These are phyloP conservation scores for Rissa tridactyla DNA, from an alignment of 2,113 vertebrate genomes.

Conservation along the genomic window DNA sequence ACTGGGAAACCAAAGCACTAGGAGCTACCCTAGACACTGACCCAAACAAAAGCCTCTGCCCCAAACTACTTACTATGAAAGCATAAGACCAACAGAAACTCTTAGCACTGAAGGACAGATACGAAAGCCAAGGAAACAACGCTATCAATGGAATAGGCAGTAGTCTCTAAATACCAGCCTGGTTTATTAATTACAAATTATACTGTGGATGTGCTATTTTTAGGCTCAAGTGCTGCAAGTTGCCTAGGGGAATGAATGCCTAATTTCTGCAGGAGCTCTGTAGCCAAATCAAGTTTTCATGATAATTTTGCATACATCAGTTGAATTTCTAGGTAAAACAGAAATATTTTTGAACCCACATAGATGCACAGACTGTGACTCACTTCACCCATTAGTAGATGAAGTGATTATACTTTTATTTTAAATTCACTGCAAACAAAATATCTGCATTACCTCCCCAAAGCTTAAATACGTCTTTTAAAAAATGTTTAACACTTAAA, in stretches of 20 bases:
- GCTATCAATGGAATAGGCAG: neutral
- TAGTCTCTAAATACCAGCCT: neutral
- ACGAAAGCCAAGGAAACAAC: neutral
- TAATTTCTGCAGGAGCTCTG: conserved; percentile 3
- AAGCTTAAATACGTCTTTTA: neutral
- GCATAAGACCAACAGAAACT: neutral
- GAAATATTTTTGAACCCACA: neutral
- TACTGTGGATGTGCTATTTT: conserved; percentile 1
- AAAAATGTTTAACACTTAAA: neutral
- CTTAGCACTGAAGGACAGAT: neutral
- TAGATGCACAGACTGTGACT: neutral
- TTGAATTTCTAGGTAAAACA: conserved; percentile 10
- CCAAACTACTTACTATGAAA: neutral
- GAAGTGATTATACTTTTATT: neutral
- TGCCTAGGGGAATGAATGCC: neutral
- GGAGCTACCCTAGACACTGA: neutral
- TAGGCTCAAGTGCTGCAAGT: neutral
- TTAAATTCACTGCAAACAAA: neutral
- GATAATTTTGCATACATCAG: neutral
- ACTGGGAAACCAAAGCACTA: neutral
- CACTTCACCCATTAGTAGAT: neutral
- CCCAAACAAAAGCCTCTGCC: neutral
- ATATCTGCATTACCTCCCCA: neutral
- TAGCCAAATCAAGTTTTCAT: conserved; percentile 25
- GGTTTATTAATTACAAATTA: conserved; percentile 34